Percentiles rank a stretch among this genome's conserved stretches.
phyloP scores from a whole-genome alignment of 2,113 vertebrate genomes.

The Thinocorus orbignyianus region DNA sequence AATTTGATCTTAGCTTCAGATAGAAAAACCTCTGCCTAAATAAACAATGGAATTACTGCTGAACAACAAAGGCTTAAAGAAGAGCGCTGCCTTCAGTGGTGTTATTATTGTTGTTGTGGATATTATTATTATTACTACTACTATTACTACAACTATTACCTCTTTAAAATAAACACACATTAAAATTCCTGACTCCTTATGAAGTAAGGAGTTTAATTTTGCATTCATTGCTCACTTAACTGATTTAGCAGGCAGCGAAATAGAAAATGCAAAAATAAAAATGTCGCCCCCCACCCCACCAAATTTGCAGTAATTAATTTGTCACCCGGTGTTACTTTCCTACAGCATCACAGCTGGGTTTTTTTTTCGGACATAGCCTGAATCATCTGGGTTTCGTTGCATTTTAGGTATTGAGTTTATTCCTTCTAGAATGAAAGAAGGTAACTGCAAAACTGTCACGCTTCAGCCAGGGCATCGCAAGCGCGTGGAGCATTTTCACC shows the following conservation, averaged over 20 bases:
- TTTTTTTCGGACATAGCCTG: background rate
- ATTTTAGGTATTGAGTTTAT: slow-evolving; percentile 2
- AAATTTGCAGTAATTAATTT: background rate
- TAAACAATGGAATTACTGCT: slow-evolving; percentile 66
- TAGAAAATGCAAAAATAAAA: background rate
- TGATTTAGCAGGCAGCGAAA: slow-evolving; percentile 49
- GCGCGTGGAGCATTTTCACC: background rate
- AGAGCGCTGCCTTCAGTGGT: slow-evolving; percentile 27
- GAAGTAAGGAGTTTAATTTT: slow-evolving; percentile 39
- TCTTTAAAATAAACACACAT: slow-evolving; percentile 31
- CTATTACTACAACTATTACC: background rate
- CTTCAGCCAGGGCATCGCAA: background rate
- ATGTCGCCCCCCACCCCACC: background rate
- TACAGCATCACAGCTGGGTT: background rate
- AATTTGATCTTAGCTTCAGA: slow-evolving; percentile 71
- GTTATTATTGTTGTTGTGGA: background rate
- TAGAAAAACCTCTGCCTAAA: slow-evolving; percentile 71
- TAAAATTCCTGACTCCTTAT: background rate
- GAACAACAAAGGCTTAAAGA: slow-evolving; percentile 38
- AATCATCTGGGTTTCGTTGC: background rate
- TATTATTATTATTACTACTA: background rate
- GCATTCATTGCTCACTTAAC: slow-evolving; percentile 22
- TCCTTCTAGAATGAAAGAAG: background rate
- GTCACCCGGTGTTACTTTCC: background rate
- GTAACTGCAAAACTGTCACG: background rate